Percentiles rank a stretch among this genome's conserved stretches.
Conservation (phyloP, 2,113 vertebrate species). For the Pelmatolapia mariae region DNA sequence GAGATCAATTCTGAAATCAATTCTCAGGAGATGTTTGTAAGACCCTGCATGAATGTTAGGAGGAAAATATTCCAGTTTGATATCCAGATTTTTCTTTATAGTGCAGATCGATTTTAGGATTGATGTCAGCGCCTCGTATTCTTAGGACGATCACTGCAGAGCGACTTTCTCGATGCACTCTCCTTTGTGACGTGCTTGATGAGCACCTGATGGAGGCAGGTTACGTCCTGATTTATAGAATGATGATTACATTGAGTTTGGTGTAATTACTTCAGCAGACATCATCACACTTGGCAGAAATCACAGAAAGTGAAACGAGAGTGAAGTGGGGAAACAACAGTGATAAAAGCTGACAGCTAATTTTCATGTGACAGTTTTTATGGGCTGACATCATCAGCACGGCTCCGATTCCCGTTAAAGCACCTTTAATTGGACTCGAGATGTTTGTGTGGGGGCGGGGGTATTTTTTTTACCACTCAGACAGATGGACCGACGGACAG, state of each 20-base stretch:
- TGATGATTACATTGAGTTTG: conserved; percentile 33
- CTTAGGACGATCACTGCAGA: not conserved
- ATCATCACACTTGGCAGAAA: conserved; percentile 50
- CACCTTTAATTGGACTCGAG: conserved; percentile 16
- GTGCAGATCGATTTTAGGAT: not conserved
- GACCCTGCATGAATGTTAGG: not conserved
- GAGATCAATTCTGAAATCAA: not conserved
- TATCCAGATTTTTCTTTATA: not conserved
- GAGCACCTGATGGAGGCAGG: conserved; percentile 6
- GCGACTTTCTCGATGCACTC: not conserved
- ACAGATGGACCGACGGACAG: not conserved
- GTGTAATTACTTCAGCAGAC: conserved; percentile 43
- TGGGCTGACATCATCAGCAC: conserved; percentile 34
- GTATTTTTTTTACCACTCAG: not conserved
- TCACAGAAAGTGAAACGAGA: conserved; percentile 19
- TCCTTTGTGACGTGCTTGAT: not conserved
- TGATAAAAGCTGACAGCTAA: conserved; percentile 55
- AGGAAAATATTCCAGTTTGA: not conserved
- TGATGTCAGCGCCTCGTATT: not conserved
- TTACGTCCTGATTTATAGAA: conserved; percentile 33
- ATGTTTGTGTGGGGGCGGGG: not conserved
- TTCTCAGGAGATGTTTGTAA: not conserved
- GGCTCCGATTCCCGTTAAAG: conserved; percentile 21
- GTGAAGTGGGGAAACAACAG: conserved; percentile 24
- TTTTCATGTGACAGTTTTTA: conserved; percentile 56